Percentiles rank a stretch among this genome's conserved stretches.
These are phyloP conservation scores for Odontocerum albicorne DNA, from an alignment of 2,888 invertebrate species.

Conservation along the genomic window DNA sequence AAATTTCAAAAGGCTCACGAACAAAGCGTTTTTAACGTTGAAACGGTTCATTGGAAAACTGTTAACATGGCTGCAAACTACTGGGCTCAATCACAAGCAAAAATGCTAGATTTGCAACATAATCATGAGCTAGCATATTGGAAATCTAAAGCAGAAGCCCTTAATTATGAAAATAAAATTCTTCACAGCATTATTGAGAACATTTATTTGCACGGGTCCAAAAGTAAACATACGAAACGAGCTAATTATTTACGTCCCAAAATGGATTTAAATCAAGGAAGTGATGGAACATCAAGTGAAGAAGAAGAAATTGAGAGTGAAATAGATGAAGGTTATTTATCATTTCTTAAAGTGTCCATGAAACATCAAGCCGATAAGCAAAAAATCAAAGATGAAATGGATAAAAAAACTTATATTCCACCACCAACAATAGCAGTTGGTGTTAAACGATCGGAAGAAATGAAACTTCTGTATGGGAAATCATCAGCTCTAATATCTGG, in stretches of 20 bases:
- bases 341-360: slow-evolving; percentile 62
- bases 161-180: slow-evolving; percentile 61
- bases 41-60: slow-evolving; percentile 4
- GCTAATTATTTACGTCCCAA: slow-evolving; percentile 24
- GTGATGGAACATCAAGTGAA: slow-evolving; percentile 36
- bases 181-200: slow-evolving; percentile 54
- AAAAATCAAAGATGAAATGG: slow-evolving; percentile 36
- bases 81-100: slow-evolving; percentile 18
- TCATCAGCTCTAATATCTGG: slow-evolving; percentile 67
- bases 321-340: slow-evolving; percentile 60
- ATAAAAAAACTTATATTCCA: slow-evolving; percentile 38
- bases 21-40: too few relatives aligned
- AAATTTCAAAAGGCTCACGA: too few relatives aligned
- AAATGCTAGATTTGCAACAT: slow-evolving; percentile 47
- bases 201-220: slow-evolving; percentile 34
- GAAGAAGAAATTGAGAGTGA: slow-evolving; percentile 38
- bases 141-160: slow-evolving; percentile 60
- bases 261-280: slow-evolving; percentile 34
- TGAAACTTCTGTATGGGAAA: slow-evolving; percentile 64
- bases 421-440: slow-evolving; percentile 41
- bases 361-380: slow-evolving; percentile 48
- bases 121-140: slow-evolving; percentile 63
- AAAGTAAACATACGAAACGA: background rate
- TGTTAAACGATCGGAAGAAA: slow-evolving; percentile 45
- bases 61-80: slow-evolving; percentile 14